A percentile compares a stretch with the other conserved stretches of the same genome.
Conservation (phyloP, 1,140 invertebrate genomes). For the Planococcus citri region DNA sequence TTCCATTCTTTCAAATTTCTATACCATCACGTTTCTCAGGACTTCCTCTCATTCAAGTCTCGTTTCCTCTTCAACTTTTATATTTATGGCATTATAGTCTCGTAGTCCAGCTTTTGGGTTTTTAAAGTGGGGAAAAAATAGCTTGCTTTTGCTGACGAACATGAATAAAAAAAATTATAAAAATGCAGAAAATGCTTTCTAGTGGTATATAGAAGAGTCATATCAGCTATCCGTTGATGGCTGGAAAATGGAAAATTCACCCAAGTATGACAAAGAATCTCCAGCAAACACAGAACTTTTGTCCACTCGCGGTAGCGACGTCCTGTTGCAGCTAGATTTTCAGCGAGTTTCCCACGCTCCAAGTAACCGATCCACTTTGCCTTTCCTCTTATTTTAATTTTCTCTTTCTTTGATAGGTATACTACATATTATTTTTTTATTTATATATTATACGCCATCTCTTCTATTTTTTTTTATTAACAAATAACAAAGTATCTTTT, state of each 20-base stretch:
- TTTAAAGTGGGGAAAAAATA: no score
- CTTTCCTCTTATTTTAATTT: constrained; percentile 8
- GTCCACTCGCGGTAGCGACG: background rate
- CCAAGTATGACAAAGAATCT: constrained; percentile 1
- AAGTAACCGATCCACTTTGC: background rate
- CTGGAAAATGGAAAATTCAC: constrained; percentile 3
- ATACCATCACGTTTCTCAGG: no score
- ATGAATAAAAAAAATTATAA: no score
- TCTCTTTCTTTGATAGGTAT: background rate
- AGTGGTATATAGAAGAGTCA: no score
- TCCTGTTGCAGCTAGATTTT: constrained; percentile 1
- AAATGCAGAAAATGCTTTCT: background rate
- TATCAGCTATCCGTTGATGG: background rate
- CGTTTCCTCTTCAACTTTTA: no score
- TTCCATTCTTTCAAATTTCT: no score
- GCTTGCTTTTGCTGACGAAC: no score
- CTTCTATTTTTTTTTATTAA: constrained; percentile 8
- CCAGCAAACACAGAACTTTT: background rate
- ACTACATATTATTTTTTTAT: no score
- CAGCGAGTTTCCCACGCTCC: constrained; percentile 1
- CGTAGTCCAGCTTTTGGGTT: no score
- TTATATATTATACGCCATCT: constrained; percentile 3
- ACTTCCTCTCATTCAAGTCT: no score
- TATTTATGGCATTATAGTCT: no score
- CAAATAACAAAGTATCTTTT: constrained; percentile 4